These are phyloP conservation scores for Elaphurus davidianus DNA, from an alignment of 2,113 vertebrate genomes.

Conservation along the genomic window DNA sequence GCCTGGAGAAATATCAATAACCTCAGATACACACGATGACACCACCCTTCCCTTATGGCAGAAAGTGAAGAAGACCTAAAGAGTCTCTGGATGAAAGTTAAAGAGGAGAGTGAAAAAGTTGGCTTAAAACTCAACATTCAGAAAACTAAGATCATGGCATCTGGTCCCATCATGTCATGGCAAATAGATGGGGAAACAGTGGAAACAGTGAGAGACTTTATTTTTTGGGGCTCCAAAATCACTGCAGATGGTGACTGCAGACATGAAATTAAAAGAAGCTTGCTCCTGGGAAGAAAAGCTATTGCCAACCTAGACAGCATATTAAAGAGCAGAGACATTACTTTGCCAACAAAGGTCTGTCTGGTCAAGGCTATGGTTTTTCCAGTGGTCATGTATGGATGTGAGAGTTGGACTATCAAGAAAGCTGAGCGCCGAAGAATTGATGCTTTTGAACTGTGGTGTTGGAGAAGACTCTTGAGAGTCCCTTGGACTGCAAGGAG, in stretches of 20 bases:
- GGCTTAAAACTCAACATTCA: background rate
- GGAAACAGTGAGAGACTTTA: background rate
- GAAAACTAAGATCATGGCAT: background rate
- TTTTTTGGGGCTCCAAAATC: background rate
- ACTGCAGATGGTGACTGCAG: background rate
- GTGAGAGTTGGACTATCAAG: too few relatives aligned
- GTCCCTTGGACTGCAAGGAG: too few relatives aligned
- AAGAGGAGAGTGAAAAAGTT: background rate
- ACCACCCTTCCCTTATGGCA: background rate
- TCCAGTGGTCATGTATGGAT: too few relatives aligned
- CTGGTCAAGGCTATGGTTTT: too few relatives aligned
- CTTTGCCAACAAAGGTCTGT: background rate
- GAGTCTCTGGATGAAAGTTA: background rate
- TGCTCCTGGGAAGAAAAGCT: background rate
- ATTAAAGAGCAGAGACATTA: background rate
- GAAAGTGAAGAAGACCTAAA: background rate
- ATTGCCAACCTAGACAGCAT: background rate
- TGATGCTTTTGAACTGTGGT: too few relatives aligned
- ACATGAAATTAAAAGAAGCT: background rate
- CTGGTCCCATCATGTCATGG: background rate
- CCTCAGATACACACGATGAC: background rate
- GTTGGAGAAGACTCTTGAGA: too few relatives aligned
- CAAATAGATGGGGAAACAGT: background rate
- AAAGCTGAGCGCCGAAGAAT: too few relatives aligned
- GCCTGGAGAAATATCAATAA: background rate